phyloP scores from a whole-genome alignment of 2,113 vertebrate genomes.

The Bubo bubo region DNA sequence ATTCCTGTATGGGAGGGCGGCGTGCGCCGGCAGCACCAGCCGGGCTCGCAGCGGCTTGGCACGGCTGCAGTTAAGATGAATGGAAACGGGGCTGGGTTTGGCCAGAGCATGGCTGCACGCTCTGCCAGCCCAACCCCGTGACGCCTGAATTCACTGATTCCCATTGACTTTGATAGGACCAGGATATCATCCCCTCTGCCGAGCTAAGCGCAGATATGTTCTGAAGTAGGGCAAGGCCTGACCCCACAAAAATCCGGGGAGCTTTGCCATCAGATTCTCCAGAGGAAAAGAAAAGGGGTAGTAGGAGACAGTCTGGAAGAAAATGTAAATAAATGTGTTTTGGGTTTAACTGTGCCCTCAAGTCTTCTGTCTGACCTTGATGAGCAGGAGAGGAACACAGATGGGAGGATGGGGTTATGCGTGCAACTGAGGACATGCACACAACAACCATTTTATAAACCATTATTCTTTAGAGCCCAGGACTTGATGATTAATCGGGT shows the following conservation, averaged over 20 bases:
- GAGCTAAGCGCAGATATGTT: background rate
- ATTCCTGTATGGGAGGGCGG: background rate
- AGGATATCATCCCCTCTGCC: background rate
- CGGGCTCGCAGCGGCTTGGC: background rate
- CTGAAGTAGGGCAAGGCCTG: background rate
- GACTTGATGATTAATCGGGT: background rate
- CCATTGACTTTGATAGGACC: background rate
- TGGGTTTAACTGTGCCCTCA: background rate
- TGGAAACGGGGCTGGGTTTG: background rate
- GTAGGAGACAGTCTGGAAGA: background rate
- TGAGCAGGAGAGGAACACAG: background rate
- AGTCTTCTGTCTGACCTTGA: background rate
- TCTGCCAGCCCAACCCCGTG: slow-evolving; percentile 14
- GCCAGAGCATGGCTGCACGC: background rate
- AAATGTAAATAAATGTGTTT: background rate
- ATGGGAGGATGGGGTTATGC: background rate
- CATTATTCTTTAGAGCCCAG: background rate
- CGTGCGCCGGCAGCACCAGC: background rate
- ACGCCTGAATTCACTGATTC: background rate
- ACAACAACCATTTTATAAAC: slow-evolving; percentile 17
- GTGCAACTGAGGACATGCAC: background rate
- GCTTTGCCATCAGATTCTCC: background rate
- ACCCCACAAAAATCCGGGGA: background rate
- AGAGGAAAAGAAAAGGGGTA: background rate
- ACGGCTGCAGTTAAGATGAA: background rate